Conservation (phyloP, 2,113 vertebrate genomes). For the Pomatorhinus ruficollis region DNA sequence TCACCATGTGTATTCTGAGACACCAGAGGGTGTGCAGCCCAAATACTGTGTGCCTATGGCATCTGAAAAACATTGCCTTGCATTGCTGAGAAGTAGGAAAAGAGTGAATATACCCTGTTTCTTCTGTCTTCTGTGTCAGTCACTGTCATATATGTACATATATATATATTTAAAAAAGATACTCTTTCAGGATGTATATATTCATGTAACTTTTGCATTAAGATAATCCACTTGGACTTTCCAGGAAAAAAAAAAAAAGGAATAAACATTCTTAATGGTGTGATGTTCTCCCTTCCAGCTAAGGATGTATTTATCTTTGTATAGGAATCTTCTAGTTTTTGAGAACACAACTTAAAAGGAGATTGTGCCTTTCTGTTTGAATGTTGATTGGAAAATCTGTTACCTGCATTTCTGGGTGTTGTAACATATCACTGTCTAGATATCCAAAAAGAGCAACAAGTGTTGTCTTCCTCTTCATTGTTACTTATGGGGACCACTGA, state of each 20-base stretch:
- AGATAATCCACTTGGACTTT: slow-evolving; percentile 50
- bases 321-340: slow-evolving; percentile 22
- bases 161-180: neutral
- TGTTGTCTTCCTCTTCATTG: neutral
- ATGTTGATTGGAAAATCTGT: neutral
- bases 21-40: neutral
- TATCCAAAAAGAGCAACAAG: neutral
- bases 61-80: neutral
- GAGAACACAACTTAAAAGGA: slow-evolving; percentile 17
- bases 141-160: slow-evolving; percentile 4
- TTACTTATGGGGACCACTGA: neutral
- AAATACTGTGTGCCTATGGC: neutral
- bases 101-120: neutral
- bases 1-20: neutral
- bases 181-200: slow-evolving; percentile 46
- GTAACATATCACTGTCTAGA: neutral
- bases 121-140: neutral
- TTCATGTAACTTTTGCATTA: slow-evolving; percentile 40
- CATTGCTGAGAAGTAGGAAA: neutral
- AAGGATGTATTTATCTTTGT: slow-evolving; percentile 75
- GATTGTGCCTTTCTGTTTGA: slow-evolving; percentile 8
- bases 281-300: slow-evolving; percentile 69
- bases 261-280: slow-evolving; percentile 64
- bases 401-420: neutral
- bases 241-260: neutral